Evolutionary conservation across 2,888 invertebrate genomes (phyloP), one percentile per base, ranked within the genome.

Genomic region (Cyaniris semiargus): DNA sequence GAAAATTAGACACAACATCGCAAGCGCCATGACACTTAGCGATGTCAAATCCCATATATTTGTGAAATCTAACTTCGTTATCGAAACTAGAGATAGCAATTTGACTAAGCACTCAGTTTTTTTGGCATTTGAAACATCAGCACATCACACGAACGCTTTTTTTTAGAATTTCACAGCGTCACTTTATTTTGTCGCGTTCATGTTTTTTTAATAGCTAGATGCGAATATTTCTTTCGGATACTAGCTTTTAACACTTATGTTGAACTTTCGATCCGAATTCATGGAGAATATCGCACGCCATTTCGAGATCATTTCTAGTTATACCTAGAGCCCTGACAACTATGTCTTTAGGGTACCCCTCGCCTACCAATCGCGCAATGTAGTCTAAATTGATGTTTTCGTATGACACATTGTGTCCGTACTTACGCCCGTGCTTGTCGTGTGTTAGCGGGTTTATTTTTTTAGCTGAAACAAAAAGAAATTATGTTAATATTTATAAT

Each of bases 231-330:
- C 13, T 13, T 60, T 23, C 0, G 56, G 72, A 77, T 60, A 77
- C 70, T 38, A 78, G 76, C 71, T 66, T 77, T 76, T 89, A 93
- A 84, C 92, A 93, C 81, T 92, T 92, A 83, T 88, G 90, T 80
- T 90, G 86, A 82, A 91, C 82, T 85, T 94, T 94, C 3, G 90
- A 86, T n/a, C 97, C 98, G 90, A 98, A 98, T 88, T 98, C 98
- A 88, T 97, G 97, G 82, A 98, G 93, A 86, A 98, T 98, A 88
- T 98, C 98, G 92, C 98, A 97, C 74, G 98, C 98, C 98, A 99
- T 98, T 88, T 97, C 97, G 77, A 98, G 95, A 90, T 99, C 98
- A 92, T 98, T 99, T 79, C 98, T 95, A 1, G 98, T 97, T 84
- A 99, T 98, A 79, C 98, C 97, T 83, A 99, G 94, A 5, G 98